Evolutionary conservation across 2,113 vertebrate genomes (phyloP), one percentile per base, ranked within the genome.

Genomic region (Ibidorhyncha struthersii): DNA sequence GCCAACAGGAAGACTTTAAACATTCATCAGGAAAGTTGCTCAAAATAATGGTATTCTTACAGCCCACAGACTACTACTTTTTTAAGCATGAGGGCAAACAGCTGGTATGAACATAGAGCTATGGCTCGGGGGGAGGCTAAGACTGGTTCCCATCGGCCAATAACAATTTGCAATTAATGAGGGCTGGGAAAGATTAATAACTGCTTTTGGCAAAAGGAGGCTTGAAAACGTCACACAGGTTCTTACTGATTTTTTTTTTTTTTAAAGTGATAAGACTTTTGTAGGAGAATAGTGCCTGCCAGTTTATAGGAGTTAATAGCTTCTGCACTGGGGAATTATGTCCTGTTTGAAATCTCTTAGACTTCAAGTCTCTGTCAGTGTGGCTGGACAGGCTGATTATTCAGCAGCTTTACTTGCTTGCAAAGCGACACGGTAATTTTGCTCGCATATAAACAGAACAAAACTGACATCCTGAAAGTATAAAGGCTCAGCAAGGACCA

Each of bases 341-440:
- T 72, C 56, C 55, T 79, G 6, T 67, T 29, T 34, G 53, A 70
- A 94, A 80, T 71, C 50, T 79, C 71, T 82, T n/a, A 74, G 16
- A 52, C 74, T 47, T n/a, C 20, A 72, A 84, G 61, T 29, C 61
- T 72, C 69, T 58, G 66, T 34, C 80, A 82, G 53, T n/a, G 59
- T 74, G 91, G 25, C 84, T 81, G 66, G 91, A 53, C 72, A 90
- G 83, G 58, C 16, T 58, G 94, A 82, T 67, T 90, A 85, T 81
- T 95, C 83, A 92, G 91, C 86, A 95, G 93, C 91, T 93, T 95
- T 77, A 55, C 32, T 55, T 79, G 50, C 93, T 93, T 82, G 78
- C 81, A 82, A 69, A 91, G 70, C 2, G 7, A 69, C 90, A 53
- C 4, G 1, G 73, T 16, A 29, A 79, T 52, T 83, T 50, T 89